Evolutionary conservation across 2,888 invertebrate genomes (phyloP), one percentile per base, ranked within the genome.

Genomic region (Drosophila crucigera): DNA sequence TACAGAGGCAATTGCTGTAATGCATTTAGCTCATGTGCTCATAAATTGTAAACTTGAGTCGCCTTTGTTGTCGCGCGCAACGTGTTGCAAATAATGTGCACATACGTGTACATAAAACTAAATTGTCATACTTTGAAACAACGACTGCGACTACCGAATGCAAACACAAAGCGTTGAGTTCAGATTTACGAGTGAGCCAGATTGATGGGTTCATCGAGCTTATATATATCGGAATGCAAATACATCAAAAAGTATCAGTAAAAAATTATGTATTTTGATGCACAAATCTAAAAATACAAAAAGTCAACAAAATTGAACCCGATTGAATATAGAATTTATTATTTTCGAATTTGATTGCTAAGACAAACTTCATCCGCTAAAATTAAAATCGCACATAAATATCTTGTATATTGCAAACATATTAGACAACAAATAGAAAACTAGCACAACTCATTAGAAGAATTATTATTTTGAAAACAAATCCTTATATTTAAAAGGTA

Each of bases 1-100:
- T 50, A 64, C 78, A 78, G 77, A 67, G 67, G 69, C 81, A 77
- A 68, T 77, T 79, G 70, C 55, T 47, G 70, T 67, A 82, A 81
- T 80, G 73, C 62, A 79, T 67, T 79, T 78, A 56, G 28, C 59
- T 66, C 47, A 65, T 74, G 76, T 54, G 67, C 78, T 70, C 73
- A 79, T 79, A 79, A 76, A 76, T 80, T 70, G 68, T 64, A 39
- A 39, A 74, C 80, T 79, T 55, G 67, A 70, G 33, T 54, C 49
- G 67, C 66, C 68, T 68, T 72, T 78, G 75, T 78, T 65, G 68
- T 64, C 35, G 66, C 55, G 71, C 62, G 71, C 75, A 78, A 75
- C 75, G 78, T 76, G 78, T 76, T 73, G 76, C 72, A 71, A 74
- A 58, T 25, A 47, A 47, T 47, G 47, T 66, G 61, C 66, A 61